phyloP scores from a whole-genome alignment of 2,113 vertebrate species.

The Sinocyclocheilus grahami region DNA sequence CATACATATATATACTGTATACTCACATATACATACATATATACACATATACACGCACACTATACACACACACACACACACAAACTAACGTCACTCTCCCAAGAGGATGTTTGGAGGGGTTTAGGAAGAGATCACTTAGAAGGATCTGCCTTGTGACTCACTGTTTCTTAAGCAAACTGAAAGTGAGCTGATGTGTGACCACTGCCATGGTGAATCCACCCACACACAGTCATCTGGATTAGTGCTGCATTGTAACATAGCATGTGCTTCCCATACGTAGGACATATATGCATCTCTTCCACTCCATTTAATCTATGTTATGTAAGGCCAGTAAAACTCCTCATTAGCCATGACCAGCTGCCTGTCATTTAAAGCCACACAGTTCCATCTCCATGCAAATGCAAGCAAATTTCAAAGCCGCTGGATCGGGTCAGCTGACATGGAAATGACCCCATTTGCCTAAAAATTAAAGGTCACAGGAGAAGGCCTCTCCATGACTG shows the following conservation, averaged over 20 bases:
- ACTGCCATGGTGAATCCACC: background rate
- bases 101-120: background rate
- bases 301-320: background rate
- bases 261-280: background rate
- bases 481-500: background rate
- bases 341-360: constrained; percentile 20
- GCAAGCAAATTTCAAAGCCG: constrained; percentile 55
- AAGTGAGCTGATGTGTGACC: constrained; percentile 10
- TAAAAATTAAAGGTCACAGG: constrained; percentile 10
- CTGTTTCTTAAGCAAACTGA: constrained; percentile 6
- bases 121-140: background rate
- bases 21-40: too few species aligned
- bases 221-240: constrained; percentile 15
- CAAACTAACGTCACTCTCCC: background rate
- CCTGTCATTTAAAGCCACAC: background rate
- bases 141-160: background rate
- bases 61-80: too few species aligned
- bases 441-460: constrained; percentile 57
- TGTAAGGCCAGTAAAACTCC: background rate
- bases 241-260: background rate
- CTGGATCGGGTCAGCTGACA: constrained; percentile 36
- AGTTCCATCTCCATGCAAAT: constrained; percentile 61
- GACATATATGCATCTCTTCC: background rate
- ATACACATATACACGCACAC: too few species aligned
- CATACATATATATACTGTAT: too few species aligned